These are phyloP conservation scores for Clamator glandarius DNA, from an alignment of 2,797 vertebrate genomes.

Conservation along the genomic window DNA sequence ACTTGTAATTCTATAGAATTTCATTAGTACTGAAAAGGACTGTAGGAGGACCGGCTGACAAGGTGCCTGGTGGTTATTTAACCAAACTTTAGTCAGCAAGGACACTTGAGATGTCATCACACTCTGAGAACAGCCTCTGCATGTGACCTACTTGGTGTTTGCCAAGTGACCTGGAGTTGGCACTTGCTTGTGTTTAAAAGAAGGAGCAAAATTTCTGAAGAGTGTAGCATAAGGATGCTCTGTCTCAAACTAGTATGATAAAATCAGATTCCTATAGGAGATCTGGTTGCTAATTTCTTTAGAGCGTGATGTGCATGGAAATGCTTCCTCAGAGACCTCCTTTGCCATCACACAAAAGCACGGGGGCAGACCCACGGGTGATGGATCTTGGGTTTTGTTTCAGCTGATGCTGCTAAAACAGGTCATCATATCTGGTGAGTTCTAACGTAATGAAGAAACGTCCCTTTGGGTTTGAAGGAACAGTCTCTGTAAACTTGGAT, in stretches of 20 bases:
- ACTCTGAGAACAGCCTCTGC: not conserved
- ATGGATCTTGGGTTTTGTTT: not conserved
- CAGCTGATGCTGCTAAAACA: not conserved
- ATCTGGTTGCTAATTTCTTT: not conserved
- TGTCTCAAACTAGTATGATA: not conserved
- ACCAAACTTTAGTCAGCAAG: not conserved
- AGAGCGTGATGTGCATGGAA: not conserved
- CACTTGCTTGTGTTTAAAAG: not conserved
- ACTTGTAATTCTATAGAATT: not conserved
- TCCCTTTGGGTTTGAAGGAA: not conserved
- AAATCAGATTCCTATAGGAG: not conserved
- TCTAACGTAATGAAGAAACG: not conserved
- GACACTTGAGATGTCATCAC: accelerated
- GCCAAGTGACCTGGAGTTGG: not conserved
- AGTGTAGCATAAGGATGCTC: not conserved
- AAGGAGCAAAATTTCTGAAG: not conserved
- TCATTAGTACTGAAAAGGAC: not conserved
- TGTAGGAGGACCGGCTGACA: not conserved
- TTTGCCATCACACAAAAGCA: not conserved
- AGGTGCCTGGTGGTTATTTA: not conserved
- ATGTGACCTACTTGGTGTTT: not conserved
- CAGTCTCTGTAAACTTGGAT: not conserved
- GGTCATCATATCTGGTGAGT: not conserved
- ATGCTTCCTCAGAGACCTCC: not conserved
- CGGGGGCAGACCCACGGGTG: not conserved